phyloP scores from a whole-genome alignment of 2,888 invertebrate species.

The Aphodius granarius region DNA sequence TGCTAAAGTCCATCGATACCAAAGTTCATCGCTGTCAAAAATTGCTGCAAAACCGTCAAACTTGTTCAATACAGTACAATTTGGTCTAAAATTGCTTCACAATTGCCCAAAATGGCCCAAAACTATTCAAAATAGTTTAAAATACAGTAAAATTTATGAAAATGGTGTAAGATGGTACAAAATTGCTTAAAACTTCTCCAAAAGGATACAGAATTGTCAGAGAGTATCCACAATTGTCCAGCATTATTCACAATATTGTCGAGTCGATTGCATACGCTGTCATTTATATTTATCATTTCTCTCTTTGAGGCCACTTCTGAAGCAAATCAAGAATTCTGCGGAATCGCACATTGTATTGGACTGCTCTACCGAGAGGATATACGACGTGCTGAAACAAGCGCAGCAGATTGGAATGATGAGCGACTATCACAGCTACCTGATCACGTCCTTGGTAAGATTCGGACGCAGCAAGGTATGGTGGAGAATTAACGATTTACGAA shows the following conservation, averaged over 20 bases:
- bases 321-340: slow-evolving; percentile 90
- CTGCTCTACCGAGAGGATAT: slow-evolving; percentile 83
- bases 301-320: slow-evolving; percentile 72
- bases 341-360: slow-evolving; percentile 91
- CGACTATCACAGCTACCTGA: slow-evolving; percentile 90
- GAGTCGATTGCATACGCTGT: background rate
- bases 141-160: too few relatives aligned
- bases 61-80: too few relatives aligned
- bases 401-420: slow-evolving; percentile 98
- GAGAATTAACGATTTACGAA: background rate
- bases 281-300: slow-evolving; percentile 34
- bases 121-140: too few relatives aligned
- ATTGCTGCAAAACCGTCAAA: too few relatives aligned
- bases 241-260: background rate
- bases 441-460: slow-evolving; percentile 80
- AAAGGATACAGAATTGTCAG: too few relatives aligned
- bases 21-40: too few relatives aligned
- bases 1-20: too few relatives aligned
- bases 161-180: too few relatives aligned
- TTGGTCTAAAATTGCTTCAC: too few relatives aligned
- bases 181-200: too few relatives aligned
- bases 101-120: too few relatives aligned
- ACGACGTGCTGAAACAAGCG: slow-evolving; percentile 87
- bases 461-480: background rate
- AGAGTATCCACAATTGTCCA: background rate